These are phyloP conservation scores for Tenodera sinensis DNA, from an alignment of 2,888 invertebrate genomes.

Conservation along the genomic window DNA sequence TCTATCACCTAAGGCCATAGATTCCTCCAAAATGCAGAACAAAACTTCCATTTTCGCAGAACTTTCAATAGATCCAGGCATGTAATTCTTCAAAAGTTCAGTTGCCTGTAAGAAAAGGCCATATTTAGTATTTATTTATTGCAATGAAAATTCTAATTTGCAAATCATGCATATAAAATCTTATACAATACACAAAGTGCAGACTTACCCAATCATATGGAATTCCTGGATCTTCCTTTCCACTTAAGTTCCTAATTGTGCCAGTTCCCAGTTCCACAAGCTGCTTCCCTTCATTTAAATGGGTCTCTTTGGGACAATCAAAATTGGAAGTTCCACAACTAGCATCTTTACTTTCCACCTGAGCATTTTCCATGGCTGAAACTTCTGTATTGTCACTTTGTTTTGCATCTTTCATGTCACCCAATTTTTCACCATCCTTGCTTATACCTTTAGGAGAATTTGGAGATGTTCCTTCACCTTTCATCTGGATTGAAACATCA, in stretches of 20 bases:
- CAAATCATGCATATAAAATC: neutral
- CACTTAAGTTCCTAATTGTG: neutral
- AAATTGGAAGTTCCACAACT: constrained; percentile 38
- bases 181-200: neutral
- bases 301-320: constrained; percentile 9
- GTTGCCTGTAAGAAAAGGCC: constrained; percentile 52
- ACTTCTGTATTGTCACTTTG: constrained; percentile 34
- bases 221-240: constrained; percentile 70
- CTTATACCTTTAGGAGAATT: neutral
- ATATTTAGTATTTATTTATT: neutral
- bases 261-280: constrained; percentile 19
- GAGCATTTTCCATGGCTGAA: constrained; percentile 43
- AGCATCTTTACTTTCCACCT: constrained; percentile 39
- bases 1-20: constrained; percentile 82
- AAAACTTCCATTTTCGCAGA: constrained; percentile 94
- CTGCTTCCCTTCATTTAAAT: constrained; percentile 11
- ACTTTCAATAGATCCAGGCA: constrained; percentile 84
- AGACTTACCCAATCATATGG: constrained; percentile 77
- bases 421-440: neutral
- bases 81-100: constrained; percentile 78
- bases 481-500: neutral
- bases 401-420: neutral
- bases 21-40: constrained; percentile 86
- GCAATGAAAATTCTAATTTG: neutral
- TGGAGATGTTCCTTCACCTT: neutral